phyloP scores from a whole-genome alignment of 2,888 invertebrate genomes.

The Tipula unca region DNA sequence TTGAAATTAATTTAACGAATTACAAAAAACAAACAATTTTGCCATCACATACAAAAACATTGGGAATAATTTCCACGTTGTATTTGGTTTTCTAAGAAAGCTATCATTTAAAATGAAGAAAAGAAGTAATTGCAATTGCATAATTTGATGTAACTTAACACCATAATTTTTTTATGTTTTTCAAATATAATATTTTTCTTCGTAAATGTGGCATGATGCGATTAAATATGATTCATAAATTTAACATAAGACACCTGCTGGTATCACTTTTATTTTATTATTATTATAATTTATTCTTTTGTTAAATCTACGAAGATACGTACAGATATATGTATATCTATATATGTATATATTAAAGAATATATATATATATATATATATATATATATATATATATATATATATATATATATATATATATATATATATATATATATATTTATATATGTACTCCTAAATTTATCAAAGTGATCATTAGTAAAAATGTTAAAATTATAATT shows the following conservation, averaged over 20 bases:
- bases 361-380: too few species aligned
- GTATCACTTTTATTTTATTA: background rate
- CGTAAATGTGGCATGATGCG: background rate
- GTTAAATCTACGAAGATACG: too few species aligned
- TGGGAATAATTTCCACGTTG: background rate
- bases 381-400: too few species aligned
- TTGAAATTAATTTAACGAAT: background rate
- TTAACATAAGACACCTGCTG: background rate
- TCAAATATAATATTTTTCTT: background rate
- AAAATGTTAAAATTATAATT: too few species aligned
- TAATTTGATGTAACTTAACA: background rate
- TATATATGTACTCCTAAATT: too few species aligned
- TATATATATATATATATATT: too few species aligned
- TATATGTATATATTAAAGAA: too few species aligned
- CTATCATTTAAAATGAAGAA: background rate
- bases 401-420: too few species aligned
- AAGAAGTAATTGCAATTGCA: background rate
- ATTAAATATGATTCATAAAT: background rate
- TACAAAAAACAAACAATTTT: background rate
- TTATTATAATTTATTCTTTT: background rate
- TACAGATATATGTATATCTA: too few species aligned
- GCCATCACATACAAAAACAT: background rate
- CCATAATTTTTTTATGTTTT: background rate
- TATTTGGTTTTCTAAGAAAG: background rate
- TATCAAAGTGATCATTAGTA: too few species aligned